Evolutionary conservation across 53 echinoderm and acorn worm genomes (phyloP).

Genomic region (Actinopyga echinites): DNA sequence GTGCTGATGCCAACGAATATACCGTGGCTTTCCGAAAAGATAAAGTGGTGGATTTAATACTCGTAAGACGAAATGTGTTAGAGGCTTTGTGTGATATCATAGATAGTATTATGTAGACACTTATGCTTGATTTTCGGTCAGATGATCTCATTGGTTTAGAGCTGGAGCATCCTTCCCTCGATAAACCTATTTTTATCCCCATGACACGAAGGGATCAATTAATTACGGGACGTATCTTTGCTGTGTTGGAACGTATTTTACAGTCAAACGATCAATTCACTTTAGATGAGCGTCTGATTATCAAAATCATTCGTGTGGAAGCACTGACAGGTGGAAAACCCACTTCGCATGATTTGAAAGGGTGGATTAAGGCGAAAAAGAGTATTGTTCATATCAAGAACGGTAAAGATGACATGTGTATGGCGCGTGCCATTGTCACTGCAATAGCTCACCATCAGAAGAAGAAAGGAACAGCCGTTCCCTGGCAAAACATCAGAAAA

Average conservation of each 20-base stretch:
- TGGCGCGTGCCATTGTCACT: no score
- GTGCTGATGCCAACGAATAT: neutral
- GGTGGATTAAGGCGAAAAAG: no score
- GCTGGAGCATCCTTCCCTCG: neutral
- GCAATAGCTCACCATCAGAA: no score
- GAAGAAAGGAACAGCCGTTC: neutral
- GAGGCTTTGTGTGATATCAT: neutral
- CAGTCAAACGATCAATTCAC: neutral
- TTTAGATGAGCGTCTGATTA: no score
- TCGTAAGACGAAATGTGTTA: neutral
- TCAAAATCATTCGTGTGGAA: no score
- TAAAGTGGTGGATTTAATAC: neutral
- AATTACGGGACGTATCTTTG: neutral
- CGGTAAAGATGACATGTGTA: no score
- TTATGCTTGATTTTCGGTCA: neutral
- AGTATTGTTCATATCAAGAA: no score
- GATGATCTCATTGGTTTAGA: neutral
- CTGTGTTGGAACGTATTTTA: neutral
- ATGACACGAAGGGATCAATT: constrained; percentile 16
- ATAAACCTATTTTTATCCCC: constrained; percentile 5
- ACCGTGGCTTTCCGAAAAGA: neutral
- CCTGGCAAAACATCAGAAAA: neutral
- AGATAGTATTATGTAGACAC: neutral
- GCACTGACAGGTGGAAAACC: no score
- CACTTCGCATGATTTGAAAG: no score